Percentiles rank a stretch among this genome's conserved stretches.
Conservation (phyloP, 2,888 invertebrate species). For the Lepidochitona cinerea region DNA sequence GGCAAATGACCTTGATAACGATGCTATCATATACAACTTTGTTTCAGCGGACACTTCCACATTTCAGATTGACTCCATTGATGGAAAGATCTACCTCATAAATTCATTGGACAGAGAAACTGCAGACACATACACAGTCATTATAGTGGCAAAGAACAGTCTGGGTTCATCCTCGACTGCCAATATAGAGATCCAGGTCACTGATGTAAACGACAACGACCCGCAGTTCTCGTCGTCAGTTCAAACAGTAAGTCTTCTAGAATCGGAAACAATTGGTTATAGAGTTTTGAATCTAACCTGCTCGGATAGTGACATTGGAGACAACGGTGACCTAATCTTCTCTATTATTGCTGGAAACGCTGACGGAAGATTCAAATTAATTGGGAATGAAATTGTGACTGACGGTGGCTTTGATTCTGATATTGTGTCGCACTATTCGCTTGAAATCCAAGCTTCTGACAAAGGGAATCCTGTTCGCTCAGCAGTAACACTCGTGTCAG, state of each 20-base stretch:
- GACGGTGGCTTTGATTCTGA: constrained; percentile 35
- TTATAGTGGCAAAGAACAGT: neutral
- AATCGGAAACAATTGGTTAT: constrained; percentile 24
- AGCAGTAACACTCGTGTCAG: constrained; percentile 33
- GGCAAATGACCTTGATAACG: neutral
- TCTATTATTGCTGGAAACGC: constrained; percentile 27
- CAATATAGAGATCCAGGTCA: constrained; percentile 29
- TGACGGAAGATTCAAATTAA: constrained; percentile 28
- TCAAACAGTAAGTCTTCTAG: constrained; percentile 30
- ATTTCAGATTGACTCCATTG: neutral
- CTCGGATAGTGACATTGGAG: constrained; percentile 36
- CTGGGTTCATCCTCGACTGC: constrained; percentile 29
- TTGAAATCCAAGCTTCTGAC: constrained; percentile 38
- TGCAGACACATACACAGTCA: neutral
- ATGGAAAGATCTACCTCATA: neutral
- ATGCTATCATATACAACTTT: neutral
- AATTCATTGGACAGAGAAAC: neutral
- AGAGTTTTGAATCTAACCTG: constrained; percentile 24
- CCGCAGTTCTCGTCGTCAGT: constrained; percentile 36
- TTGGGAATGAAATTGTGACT: constrained; percentile 1
- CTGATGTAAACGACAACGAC: constrained; percentile 47
- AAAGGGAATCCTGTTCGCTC: constrained; percentile 27
- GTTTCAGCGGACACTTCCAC: neutral
- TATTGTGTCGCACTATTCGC: constrained; percentile 15
- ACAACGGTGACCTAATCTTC: constrained; percentile 33